phyloP scores from a whole-genome alignment of 2,888 invertebrate genomes.

The Diaperis boleti region DNA sequence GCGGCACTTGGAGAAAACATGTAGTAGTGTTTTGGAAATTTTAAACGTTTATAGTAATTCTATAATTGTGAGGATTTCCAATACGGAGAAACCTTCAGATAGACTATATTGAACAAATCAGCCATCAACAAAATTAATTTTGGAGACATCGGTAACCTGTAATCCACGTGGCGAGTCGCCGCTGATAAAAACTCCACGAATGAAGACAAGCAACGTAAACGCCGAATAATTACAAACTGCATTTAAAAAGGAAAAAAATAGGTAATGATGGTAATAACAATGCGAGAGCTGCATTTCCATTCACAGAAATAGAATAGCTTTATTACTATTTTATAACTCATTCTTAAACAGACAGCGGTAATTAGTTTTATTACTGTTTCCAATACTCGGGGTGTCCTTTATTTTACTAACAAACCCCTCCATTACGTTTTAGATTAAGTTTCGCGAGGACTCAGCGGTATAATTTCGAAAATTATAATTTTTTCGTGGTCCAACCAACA shows the following conservation, averaged over 20 bases:
- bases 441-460: constrained; percentile 7
- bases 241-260: constrained; percentile 10
- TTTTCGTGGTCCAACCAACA: constrained; percentile 10
- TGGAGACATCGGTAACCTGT: no score
- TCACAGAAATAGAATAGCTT: constrained; percentile 25
- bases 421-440: constrained; percentile 17
- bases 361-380: constrained; percentile 25
- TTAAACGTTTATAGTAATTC: no score
- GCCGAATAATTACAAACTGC: constrained; percentile 21
- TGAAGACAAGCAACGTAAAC: constrained; percentile 21
- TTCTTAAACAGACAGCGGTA: constrained; percentile 15
- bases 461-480: constrained; percentile 25
- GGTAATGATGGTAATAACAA: constrained; percentile 32
- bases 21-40: no score
- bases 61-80: no score
- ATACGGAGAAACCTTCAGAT: no score
- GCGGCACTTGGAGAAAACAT: no score
- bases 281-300: constrained; percentile 24
- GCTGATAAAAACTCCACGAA: constrained; percentile 10
- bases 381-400: constrained; percentile 4
- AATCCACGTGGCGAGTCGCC: no score
- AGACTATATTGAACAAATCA: no score
- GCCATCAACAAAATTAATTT: no score
- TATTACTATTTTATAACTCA: constrained; percentile 30
- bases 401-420: constrained; percentile 3